Base-by-base conservation (phyloP, 2,797 vertebrate genomes). In the Coregonus ussuriensis region DNA sequence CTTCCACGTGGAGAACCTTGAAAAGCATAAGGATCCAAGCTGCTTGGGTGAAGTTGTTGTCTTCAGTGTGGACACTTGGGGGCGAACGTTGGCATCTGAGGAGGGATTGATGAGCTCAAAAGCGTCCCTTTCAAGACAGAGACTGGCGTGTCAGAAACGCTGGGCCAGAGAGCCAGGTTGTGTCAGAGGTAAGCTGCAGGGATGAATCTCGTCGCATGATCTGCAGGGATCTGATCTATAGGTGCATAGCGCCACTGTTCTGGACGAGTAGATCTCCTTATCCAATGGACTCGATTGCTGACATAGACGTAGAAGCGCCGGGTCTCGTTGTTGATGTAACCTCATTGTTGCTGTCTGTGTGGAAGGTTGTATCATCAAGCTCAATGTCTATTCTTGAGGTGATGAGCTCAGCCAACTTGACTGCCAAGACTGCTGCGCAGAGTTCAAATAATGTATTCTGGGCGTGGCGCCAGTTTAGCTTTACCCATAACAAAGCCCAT, bases 211-310 rank as follows among this genome's bases (percentile, higher is more conserved):
- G 78, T 79, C 18, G 59, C 80, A 4, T 69, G 31, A 25, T 86
- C 77, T 2, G 81, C 76, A 6, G 62, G 76, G 53, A 84, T 83
- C 14, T 29, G 11, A 4, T 72, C 66, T 7, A 75, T 82, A 1
- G 74, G 74, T 6, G 85, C 14, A 3, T 86, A 78, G 25, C 51
- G 68, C 77, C 71, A 82, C 31, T 88, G 85, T 7, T 75, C 73
- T 18, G 77, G 72, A 6, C 3, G 31, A 3, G 79, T 73, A 3
- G 68, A 79, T n/a, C 67, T 79, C 18, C 71, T 53, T 9, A 85
- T 83, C 3, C 21, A 69, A 33, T 81, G 77, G 2, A 84, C 78
- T 31, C 54, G 63, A 14, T 79, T 85, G 25, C 71, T 66, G 1
- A 83, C 14, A 1, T 74, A 82, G 0, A 88, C 41, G 25, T 83